phyloP scores from a whole-genome alignment of 1,140 invertebrate species.

The Eufriesea mexicana region DNA sequence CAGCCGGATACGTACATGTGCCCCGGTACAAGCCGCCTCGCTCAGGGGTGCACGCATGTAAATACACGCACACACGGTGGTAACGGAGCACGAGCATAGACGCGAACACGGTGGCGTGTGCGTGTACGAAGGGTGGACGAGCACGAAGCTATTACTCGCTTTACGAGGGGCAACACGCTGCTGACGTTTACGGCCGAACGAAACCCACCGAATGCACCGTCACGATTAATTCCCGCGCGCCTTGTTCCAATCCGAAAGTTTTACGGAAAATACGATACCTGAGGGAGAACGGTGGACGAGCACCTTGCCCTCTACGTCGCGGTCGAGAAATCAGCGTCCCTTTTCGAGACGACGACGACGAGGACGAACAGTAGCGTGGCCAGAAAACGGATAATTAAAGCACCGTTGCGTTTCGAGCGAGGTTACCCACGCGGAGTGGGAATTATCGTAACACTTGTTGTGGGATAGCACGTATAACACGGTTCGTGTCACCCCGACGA shows the following conservation, averaged over 20 bases:
- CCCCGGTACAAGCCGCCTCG: background rate
- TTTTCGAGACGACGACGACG: background rate
- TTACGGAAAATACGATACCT: constrained; percentile 54
- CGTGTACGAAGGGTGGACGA: constrained; percentile 23
- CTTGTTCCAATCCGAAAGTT: constrained; percentile 55
- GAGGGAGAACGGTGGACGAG: background rate
- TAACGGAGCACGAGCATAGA: background rate
- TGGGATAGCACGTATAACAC: background rate
- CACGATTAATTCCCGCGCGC: constrained; percentile 55
- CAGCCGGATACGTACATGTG: background rate
- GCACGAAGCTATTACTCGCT: constrained; percentile 52
- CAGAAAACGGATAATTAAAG: constrained; percentile 24
- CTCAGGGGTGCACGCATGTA: background rate
- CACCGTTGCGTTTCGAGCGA: background rate
- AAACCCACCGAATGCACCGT: constrained; percentile 49
- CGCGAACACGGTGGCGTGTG: too few relatives aligned
- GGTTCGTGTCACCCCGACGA: background rate
- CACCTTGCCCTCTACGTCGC: background rate
- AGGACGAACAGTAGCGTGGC: background rate
- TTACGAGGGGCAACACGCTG: constrained; percentile 56
- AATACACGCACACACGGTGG: background rate
- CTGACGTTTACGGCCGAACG: constrained; percentile 62
- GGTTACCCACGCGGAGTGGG: constrained; percentile 3
- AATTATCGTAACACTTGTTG: constrained; percentile 29
- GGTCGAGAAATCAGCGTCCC: background rate